Evolutionary conservation across 2,113 vertebrate genomes (phyloP).

Genomic region (Myiopsitta monachus): DNA sequence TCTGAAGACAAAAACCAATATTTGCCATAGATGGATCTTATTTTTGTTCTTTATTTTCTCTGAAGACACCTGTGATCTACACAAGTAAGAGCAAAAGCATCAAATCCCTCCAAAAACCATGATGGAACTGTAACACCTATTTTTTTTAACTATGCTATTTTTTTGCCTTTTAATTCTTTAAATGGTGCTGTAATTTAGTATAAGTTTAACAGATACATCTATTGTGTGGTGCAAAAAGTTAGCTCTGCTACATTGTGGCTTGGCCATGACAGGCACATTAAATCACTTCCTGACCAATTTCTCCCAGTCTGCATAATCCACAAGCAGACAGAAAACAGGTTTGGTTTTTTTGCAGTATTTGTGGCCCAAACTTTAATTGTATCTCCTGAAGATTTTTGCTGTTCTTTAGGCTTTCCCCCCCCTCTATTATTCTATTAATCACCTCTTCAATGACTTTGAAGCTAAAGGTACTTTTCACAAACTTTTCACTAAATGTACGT

Average conservation of each 20-base stretch:
- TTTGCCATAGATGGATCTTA: neutral
- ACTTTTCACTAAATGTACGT: neutral
- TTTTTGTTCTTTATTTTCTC: neutral
- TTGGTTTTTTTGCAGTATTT: neutral
- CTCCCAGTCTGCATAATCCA: neutral
- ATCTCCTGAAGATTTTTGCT: neutral
- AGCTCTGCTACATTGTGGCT: neutral
- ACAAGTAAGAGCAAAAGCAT: neutral
- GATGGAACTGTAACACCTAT: neutral
- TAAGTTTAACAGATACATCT: neutral
- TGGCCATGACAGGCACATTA: neutral
- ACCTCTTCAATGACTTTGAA: neutral
- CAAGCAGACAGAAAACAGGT: neutral
- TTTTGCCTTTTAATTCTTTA: neutral
- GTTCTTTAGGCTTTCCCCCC: neutral
- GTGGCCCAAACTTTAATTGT: neutral
- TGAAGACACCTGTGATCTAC: neutral
- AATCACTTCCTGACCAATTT: neutral
- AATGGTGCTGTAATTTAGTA: neutral
- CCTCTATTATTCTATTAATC: neutral
- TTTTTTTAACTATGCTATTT: neutral
- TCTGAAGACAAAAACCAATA: neutral
- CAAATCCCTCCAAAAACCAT: neutral
- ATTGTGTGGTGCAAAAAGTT: neutral
- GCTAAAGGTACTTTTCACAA: neutral